A percentile compares a stretch with the other conserved stretches of the same genome.
Evolutionary conservation across 2,888 invertebrate genomes (phyloP).

Genomic region (Dasysyrphus albostriatus): DNA sequence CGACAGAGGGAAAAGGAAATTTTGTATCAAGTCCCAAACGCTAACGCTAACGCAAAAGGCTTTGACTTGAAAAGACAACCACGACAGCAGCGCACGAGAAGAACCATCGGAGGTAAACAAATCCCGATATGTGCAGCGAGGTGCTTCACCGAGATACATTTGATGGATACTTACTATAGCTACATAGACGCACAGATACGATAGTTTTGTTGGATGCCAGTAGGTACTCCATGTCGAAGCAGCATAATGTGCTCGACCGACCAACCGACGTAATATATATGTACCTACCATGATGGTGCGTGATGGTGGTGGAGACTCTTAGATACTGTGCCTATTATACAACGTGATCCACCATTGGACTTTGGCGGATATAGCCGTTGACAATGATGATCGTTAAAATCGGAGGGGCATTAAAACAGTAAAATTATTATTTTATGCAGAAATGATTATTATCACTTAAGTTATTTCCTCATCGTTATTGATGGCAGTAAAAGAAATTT

Average conservation of each 20-base stretch:
- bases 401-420: slow-evolving; percentile 69
- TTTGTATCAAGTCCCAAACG: slow-evolving; percentile 42
- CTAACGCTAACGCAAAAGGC: slow-evolving; percentile 44
- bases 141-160: slow-evolving; percentile 62
- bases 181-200: slow-evolving; percentile 46
- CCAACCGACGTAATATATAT: neutral
- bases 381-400: slow-evolving; percentile 74
- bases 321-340: slow-evolving; percentile 71
- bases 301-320: slow-evolving; percentile 56
- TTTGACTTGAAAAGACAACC: slow-evolving; percentile 45
- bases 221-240: slow-evolving; percentile 46
- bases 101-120: slow-evolving; percentile 61
- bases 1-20: slow-evolving; percentile 72
- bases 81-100: slow-evolving; percentile 63
- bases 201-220: slow-evolving; percentile 68
- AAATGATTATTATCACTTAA: slow-evolving; percentile 74
- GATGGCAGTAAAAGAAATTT: slow-evolving; percentile 62
- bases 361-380: slow-evolving; percentile 74
- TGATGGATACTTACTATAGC: slow-evolving; percentile 46
- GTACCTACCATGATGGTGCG: slow-evolving; percentile 31
- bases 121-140: slow-evolving; percentile 72
- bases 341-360: slow-evolving; percentile 69
- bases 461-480: slow-evolving; percentile 76
- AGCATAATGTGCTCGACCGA: slow-evolving; percentile 22
- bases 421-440: slow-evolving; percentile 76